Conservation (phyloP, 2,113 vertebrate species). For the Poecile atricapillus region DNA sequence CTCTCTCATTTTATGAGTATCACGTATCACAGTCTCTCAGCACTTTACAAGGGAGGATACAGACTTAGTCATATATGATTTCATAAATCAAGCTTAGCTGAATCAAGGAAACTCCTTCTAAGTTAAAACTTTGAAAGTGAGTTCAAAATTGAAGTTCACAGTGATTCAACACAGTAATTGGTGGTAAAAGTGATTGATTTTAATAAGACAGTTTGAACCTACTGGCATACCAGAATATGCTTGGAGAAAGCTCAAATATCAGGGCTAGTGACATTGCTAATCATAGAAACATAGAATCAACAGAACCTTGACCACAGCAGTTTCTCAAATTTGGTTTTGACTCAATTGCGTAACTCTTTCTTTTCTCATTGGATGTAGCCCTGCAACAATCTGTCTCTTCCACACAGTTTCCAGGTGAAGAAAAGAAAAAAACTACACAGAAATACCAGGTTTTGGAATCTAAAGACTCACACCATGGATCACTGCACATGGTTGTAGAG, state of each 20-base stretch:
- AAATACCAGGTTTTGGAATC: not conserved
- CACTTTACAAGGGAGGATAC: not conserved
- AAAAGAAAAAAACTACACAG: not conserved
- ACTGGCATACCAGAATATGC: not conserved
- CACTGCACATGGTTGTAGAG: not conserved
- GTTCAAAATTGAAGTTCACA: not conserved
- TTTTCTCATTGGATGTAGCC: not conserved
- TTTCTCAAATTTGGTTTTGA: not conserved
- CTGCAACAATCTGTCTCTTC: not conserved
- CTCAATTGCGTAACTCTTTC: not conserved
- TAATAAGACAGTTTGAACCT: not conserved
- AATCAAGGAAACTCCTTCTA: not conserved
- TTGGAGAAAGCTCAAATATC: not conserved
- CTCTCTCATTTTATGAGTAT: not conserved
- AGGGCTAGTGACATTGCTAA: not conserved
- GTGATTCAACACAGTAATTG: not conserved
- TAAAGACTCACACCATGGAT: not conserved
- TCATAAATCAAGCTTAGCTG: conserved; percentile 12
- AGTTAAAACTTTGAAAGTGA: not conserved
- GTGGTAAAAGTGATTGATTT: not conserved
- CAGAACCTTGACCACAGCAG: not conserved
- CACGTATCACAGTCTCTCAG: not conserved
- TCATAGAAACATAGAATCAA: not conserved
- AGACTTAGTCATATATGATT: not conserved
- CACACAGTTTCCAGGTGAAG: not conserved